Evolutionary conservation across 2,797 vertebrate species (phyloP).

Genomic region (Zenarchopterus dispar): DNA sequence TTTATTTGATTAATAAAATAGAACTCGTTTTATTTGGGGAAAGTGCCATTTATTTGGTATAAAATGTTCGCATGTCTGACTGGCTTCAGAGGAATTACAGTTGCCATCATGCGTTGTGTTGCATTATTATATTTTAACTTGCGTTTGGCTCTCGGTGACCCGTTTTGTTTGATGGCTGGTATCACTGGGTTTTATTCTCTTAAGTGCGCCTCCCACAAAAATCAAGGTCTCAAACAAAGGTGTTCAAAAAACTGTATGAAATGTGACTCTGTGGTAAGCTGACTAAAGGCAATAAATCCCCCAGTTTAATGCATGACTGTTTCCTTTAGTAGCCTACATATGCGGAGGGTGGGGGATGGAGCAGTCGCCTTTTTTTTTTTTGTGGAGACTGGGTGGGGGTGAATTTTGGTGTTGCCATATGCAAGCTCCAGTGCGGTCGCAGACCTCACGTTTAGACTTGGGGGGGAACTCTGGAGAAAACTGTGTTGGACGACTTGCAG

Average conservation of each 20-base stretch:
- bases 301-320: conserved; percentile 91
- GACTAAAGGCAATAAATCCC: conserved; percentile 91
- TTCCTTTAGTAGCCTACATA: conserved; percentile 88
- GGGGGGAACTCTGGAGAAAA: accelerated
- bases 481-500: neutral
- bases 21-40: too few species aligned
- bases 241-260: conserved; percentile 73
- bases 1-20: too few species aligned
- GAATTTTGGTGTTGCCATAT: conserved; percentile 83
- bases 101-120: too few species aligned
- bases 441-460: conserved; percentile 51
- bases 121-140: too few species aligned
- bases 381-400: conserved; percentile 78
- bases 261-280: conserved; percentile 82
- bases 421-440: conserved; percentile 63
- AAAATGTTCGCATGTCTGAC: too few species aligned
- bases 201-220: too few species aligned
- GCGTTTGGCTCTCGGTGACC: too few species aligned
- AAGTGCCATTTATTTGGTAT: too few species aligned
- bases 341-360: conserved; percentile 84
- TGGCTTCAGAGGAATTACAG: too few species aligned
- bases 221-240: conserved; percentile 65
- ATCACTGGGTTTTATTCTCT: too few species aligned
- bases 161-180: neutral
- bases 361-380: conserved; percentile 54